Conservation (phyloP, 1,140 invertebrate species). For the Elymnias hypermnestra region DNA sequence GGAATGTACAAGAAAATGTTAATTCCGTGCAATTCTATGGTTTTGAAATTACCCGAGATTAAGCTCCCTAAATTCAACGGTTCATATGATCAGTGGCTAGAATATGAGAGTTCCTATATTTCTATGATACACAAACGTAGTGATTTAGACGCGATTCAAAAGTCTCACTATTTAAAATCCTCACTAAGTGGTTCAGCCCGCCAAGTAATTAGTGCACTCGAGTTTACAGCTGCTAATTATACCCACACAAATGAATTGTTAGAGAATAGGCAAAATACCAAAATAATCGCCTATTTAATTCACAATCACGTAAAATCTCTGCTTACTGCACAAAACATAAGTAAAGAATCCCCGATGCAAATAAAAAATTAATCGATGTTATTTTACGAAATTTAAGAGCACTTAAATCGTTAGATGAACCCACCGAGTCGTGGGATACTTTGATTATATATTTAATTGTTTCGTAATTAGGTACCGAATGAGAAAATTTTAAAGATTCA, state of each 20-base stretch:
- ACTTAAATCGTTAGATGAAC: constrained; percentile 10
- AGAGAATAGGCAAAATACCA: not conserved
- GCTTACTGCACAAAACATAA: constrained; percentile 1
- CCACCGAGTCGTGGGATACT: too few species aligned
- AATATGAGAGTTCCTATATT: constrained; percentile 19
- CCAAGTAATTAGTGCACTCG: constrained; percentile 20
- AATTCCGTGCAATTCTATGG: not conserved
- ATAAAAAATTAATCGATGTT: constrained; percentile 11
- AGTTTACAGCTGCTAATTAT: constrained; percentile 22
- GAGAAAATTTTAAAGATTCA: constrained; percentile 11
- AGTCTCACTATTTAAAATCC: constrained; percentile 21
- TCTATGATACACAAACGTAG: constrained; percentile 19
- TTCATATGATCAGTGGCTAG: constrained; percentile 24
- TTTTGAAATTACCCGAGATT: constrained; percentile 16
- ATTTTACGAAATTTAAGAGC: constrained; percentile 9
- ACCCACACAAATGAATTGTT: not conserved
- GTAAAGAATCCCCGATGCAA: constrained; percentile 8
- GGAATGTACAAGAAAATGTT: too few species aligned
- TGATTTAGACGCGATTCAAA: constrained; percentile 20
- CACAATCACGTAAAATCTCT: not conserved
- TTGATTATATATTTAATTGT: too few species aligned
- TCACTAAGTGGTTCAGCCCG: constrained; percentile 10
- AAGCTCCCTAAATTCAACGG: constrained; percentile 21
- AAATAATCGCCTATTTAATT: not conserved
- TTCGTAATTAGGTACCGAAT: not conserved